Evolutionary conservation across 1,140 invertebrate species (phyloP).

Genomic region (Drosophila sturtevanti): DNA sequence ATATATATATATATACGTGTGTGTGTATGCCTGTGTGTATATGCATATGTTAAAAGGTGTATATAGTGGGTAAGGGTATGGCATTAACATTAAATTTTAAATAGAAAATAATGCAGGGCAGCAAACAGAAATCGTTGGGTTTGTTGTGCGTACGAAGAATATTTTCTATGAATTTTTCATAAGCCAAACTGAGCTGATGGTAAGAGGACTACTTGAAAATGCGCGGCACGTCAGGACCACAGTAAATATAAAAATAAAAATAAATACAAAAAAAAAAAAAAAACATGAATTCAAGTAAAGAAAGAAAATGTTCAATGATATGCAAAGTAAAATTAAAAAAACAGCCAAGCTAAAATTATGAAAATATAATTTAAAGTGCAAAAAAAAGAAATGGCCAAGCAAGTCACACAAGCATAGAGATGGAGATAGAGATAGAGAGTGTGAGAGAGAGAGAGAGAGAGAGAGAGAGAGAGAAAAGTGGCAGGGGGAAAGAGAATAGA

Average conservation of each 20-base stretch:
- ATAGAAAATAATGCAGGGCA: conserved; percentile 33
- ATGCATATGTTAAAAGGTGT: background rate
- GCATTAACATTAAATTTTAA: conserved; percentile 48
- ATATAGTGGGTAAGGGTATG: background rate
- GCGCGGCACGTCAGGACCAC: conserved; percentile 16
- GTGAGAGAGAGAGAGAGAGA: background rate
- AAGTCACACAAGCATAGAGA: background rate
- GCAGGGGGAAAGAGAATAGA: background rate
- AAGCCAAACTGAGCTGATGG: conserved; percentile 41
- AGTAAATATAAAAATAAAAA: conserved; percentile 1
- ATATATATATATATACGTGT: background rate
- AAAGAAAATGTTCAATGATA: conserved; percentile 43
- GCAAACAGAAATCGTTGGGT: conserved; percentile 11
- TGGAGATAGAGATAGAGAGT: no score
- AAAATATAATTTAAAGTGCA: conserved; percentile 22
- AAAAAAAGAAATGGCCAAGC: background rate
- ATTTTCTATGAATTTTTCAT: conserved; percentile 65
- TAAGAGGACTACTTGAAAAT: conserved; percentile 14
- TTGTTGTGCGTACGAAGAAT: conserved; percentile 33
- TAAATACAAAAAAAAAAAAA: background rate
- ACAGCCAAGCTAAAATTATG: conserved; percentile 5
- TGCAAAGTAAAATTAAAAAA: conserved; percentile 34
- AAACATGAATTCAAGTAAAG: background rate
- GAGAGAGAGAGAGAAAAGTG: background rate
- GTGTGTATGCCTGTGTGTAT: background rate